Conservation (phyloP, 2,888 invertebrate genomes). For the Drosophila longiperda region DNA sequence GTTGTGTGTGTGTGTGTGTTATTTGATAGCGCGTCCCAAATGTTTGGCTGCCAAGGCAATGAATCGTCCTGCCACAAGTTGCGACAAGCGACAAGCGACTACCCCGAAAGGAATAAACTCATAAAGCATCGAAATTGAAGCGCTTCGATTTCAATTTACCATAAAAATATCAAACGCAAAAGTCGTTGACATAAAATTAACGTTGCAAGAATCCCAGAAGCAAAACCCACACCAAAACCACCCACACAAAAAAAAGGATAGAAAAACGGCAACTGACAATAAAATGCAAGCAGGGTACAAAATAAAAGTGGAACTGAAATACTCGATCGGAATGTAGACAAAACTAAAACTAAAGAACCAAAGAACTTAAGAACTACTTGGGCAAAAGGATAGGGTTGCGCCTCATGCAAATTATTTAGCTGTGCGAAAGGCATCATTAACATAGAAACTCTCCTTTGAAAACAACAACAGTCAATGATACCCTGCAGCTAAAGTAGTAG, state of each 20-base stretch:
- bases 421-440: constrained; percentile 67
- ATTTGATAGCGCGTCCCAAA: constrained; percentile 80
- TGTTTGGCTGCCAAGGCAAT: constrained; percentile 80
- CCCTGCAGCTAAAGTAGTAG: constrained; percentile 18
- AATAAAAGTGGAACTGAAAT: constrained; percentile 26
- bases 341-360: constrained; percentile 21
- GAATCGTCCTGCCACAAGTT: constrained; percentile 76
- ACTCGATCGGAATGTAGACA: constrained; percentile 38
- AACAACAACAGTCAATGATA: constrained; percentile 33
- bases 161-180: constrained; percentile 70
- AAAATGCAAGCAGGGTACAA: constrained; percentile 61
- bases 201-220: constrained; percentile 50
- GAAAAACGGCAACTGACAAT: constrained; percentile 55
- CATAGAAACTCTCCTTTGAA: constrained; percentile 32
- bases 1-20: constrained; percentile 55
- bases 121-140: constrained; percentile 80
- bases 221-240: neutral
- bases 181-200: constrained; percentile 81
- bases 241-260: constrained; percentile 2
- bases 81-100: constrained; percentile 62
- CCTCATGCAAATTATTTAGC: constrained; percentile 62
- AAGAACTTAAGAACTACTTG: constrained; percentile 5
- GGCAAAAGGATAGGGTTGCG: constrained; percentile 31
- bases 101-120: constrained; percentile 71
- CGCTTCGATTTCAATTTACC: constrained; percentile 78